A percentile compares a stretch with the other conserved stretches of the same genome.
These are phyloP conservation scores for Streptopelia turtur DNA, from an alignment of 2,797 vertebrate genomes.

Conservation along the genomic window DNA sequence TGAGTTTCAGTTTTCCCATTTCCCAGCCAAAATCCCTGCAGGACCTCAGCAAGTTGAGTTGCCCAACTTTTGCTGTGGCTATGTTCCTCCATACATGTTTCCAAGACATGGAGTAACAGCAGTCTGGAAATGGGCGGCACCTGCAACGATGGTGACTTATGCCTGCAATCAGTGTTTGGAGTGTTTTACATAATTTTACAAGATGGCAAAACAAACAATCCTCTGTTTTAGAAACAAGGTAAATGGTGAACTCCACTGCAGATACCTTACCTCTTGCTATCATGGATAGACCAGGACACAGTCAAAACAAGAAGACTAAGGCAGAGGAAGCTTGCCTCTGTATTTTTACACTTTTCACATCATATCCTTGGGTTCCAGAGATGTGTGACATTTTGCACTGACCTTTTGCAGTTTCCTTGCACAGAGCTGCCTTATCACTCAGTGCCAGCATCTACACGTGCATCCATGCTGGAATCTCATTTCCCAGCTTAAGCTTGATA, in stretches of 20 bases:
- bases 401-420: background rate
- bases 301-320: background rate
- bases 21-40: background rate
- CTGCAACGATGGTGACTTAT: background rate
- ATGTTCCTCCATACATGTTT: rapidly evolving
- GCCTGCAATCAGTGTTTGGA: background rate
- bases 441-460: rapidly evolving
- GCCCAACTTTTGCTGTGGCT: background rate
- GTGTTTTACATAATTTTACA: slow-evolving; percentile 14
- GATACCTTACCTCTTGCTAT: background rate
- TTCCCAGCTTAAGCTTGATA: background rate
- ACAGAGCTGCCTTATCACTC: rapidly evolving
- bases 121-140: background rate
- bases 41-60: background rate
- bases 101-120: rapidly evolving
- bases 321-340: background rate
- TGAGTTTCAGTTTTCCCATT: background rate
- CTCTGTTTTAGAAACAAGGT: background rate
- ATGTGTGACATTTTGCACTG: background rate
- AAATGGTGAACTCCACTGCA: background rate
- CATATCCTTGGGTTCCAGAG: background rate
- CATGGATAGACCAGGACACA: background rate
- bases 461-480: rapidly evolving
- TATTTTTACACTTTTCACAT: background rate
- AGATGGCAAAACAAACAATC: background rate